Evolutionary conservation across 2,888 invertebrate species (phyloP), one percentile per base, ranked within the genome.

Genomic region (Limnephilus rhombicus): DNA sequence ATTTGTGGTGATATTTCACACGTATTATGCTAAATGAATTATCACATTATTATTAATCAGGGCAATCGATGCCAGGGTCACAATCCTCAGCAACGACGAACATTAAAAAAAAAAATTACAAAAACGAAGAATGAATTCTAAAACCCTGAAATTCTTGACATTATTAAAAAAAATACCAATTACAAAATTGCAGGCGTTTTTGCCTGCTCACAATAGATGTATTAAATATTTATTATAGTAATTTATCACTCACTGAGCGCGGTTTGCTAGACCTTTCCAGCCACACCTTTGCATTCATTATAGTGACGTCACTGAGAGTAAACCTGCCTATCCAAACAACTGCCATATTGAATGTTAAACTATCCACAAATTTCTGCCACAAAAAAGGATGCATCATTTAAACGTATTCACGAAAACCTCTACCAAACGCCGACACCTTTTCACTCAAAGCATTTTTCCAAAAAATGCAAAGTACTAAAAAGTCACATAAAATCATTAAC

Each of bases 341-440:
- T 34, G 83, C 83, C 83, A 29, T 83, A 83, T 31, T 83, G 83
- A 83, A 83, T 83, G 83, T 37, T 83, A 83, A 83, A 37, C 29
- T 82, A 83, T 83, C 83, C 37, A 41, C 83, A 37, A 34, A 37
- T 83, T 83, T 83, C 37, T 34, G 83, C 83, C 5, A 41, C 15
- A 3, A 41, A 83, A 34, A 83, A 83, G 83, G 13, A 24, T 37
- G 24, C 34, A 9, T 83, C 41, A 83, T 37, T 83, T 3, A 24
- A 7, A 83, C 7, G 24, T 7, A 24, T 68, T 68, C 24, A 68
- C 24, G 24, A 68, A 68, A 68, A 68, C 24, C 68, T 68, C n/a
- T n/a, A 68, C 1, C 68, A 68, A 68, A 7, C 9, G 68, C 9
- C 5, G 24, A 68, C 68, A 68, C 24, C 24, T n/a, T 53, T 68